phyloP scores from a whole-genome alignment of 2,888 invertebrate genomes.

The Cheilosia urbana region DNA sequence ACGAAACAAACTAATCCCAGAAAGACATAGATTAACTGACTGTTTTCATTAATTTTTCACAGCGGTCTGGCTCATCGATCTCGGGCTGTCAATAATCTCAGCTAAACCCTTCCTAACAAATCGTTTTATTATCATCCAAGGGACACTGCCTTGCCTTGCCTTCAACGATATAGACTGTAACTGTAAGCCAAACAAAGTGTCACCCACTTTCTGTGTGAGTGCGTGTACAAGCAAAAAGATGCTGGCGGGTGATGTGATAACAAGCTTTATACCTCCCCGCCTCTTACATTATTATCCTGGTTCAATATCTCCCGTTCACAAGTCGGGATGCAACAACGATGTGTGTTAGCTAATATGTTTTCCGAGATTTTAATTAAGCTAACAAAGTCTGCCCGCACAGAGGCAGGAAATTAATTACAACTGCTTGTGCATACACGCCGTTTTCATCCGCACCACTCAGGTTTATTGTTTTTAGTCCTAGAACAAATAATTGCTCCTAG shows the following conservation, averaged over 20 bases:
- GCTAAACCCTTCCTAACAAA: constrained; percentile 56
- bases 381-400: constrained; percentile 45
- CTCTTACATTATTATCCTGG: constrained; percentile 18
- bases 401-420: constrained; percentile 69
- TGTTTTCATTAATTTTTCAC: constrained; percentile 35
- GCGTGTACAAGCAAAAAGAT: constrained; percentile 16
- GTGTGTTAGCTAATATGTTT: constrained; percentile 68
- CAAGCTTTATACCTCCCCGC: constrained; percentile 21
- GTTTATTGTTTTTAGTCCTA: constrained; percentile 59
- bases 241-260: constrained; percentile 55
- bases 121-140: constrained; percentile 54
- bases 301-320: constrained; percentile 48
- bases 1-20: constrained; percentile 31
- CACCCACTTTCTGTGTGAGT: constrained; percentile 31
- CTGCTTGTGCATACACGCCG: constrained; percentile 65
- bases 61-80: constrained; percentile 42
- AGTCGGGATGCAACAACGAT: constrained; percentile 49
- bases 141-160: constrained; percentile 22
- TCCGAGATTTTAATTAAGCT: constrained; percentile 73
- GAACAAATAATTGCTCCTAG: constrained; percentile 32
- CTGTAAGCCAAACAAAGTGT: constrained; percentile 55
- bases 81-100: constrained; percentile 55
- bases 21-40: constrained; percentile 31
- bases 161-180: constrained; percentile 32
- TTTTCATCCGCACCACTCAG: constrained; percentile 36